Percentiles rank a stretch among this genome's conserved stretches.
Evolutionary conservation across 1,140 invertebrate species (phyloP).

Genomic region (Epicauta chinensis): DNA sequence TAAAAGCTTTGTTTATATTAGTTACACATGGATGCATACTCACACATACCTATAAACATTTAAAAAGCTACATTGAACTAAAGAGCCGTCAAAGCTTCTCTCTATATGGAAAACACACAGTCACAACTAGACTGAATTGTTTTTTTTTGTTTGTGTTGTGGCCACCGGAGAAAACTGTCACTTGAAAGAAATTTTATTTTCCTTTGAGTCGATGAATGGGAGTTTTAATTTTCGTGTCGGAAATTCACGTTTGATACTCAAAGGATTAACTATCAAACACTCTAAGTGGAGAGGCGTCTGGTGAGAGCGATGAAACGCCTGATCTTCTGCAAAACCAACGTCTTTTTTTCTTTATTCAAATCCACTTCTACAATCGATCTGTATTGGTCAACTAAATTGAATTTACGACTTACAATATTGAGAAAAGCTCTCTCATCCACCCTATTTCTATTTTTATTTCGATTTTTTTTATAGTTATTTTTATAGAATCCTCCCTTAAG

Average conservation of each 20-base stretch:
- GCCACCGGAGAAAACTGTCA: constrained; percentile 26
- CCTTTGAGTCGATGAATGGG: no score
- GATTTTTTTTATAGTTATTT: no score
- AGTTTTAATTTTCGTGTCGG: constrained; percentile 14
- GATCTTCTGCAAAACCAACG: no score
- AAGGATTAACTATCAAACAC: no score
- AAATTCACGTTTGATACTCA: no score
- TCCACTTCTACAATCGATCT: neutral
- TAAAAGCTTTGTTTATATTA: constrained; percentile 30
- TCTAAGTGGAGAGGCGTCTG: no score
- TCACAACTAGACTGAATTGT: constrained; percentile 1
- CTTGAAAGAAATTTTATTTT: constrained; percentile 33
- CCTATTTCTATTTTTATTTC: no score
- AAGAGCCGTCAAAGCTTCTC: neutral
- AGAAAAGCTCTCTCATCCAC: constrained; percentile 5
- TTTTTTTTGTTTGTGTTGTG: constrained; percentile 4
- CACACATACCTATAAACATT: neutral
- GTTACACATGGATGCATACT: constrained; percentile 10
- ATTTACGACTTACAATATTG: constrained; percentile 31
- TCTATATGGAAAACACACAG: constrained; percentile 7
- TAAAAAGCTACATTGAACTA: constrained; percentile 15
- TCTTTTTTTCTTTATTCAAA: no score
- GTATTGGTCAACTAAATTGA: constrained; percentile 33
- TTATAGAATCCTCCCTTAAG: constrained; percentile 4
- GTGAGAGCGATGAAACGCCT: no score